These are phyloP conservation scores for Rotaria magnacalcarata DNA, from an alignment of 2,888 invertebrate genomes.

Conservation along the genomic window DNA sequence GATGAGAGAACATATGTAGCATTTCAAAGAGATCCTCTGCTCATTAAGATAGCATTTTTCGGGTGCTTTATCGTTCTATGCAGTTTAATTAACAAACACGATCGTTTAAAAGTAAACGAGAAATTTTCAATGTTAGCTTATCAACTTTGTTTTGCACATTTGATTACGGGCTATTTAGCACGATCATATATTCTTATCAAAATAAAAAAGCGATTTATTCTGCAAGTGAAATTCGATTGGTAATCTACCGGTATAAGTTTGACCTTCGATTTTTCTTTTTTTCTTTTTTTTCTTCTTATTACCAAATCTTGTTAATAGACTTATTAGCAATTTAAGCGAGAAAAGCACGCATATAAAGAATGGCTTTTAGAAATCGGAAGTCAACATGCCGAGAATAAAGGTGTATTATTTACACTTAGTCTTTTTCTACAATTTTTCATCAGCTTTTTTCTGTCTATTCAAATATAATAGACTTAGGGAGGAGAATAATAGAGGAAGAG, in stretches of 20 bases:
- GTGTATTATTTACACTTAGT: background rate
- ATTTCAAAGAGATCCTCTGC: conserved; percentile 4
- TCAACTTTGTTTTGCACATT: background rate
- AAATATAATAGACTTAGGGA: background rate
- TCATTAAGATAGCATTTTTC: background rate
- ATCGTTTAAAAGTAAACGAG: background rate
- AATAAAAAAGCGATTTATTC: background rate
- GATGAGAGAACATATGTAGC: conserved; percentile 5
- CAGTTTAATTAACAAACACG: background rate
- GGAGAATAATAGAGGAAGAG: background rate
- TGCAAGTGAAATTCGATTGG: background rate
- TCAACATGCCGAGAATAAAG: background rate
- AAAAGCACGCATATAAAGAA: background rate
- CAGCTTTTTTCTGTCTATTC: background rate
- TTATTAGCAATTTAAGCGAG: background rate
- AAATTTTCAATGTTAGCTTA: background rate
- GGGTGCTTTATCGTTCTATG: background rate
- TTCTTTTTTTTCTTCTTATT: background rate
- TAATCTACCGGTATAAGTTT: background rate
- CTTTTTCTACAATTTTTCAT: background rate
- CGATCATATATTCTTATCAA: background rate
- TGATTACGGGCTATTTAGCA: background rate
- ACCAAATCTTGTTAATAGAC: background rate
- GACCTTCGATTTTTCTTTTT: background rate
- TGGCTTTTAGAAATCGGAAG: background rate